These are phyloP conservation scores for Pandemis corylana DNA, from an alignment of 2,888 invertebrate species.

Conservation along the genomic window DNA sequence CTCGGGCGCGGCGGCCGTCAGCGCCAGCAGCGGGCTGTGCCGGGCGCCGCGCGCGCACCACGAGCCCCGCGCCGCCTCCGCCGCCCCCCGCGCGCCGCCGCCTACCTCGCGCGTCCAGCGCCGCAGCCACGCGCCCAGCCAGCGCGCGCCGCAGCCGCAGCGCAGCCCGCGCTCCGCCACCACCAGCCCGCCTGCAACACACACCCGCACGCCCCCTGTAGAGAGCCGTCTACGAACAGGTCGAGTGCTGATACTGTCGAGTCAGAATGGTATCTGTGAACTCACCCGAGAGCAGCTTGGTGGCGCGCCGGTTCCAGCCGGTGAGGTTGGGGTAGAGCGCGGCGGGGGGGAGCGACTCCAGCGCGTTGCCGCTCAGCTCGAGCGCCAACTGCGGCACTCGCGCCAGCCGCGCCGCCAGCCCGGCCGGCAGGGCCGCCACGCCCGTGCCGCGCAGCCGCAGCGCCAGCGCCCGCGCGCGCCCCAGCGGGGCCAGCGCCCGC, in stretches of 20 bases:
- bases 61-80: conserved; percentile 54
- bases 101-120: conserved; percentile 93
- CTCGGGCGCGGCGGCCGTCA: conserved; percentile 88
- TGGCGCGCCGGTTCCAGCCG: conserved; percentile 92
- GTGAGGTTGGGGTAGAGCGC: conserved; percentile 92
- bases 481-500: conserved; percentile 88
- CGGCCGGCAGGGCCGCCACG: conserved; percentile 89
- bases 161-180: conserved; percentile 91
- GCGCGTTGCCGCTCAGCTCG: conserved; percentile 90
- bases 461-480: conserved; percentile 88
- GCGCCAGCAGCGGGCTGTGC: conserved; percentile 82
- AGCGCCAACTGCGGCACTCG: conserved; percentile 90
- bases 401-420: conserved; percentile 88
- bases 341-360: conserved; percentile 89
- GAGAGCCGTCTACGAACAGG: too few relatives aligned
- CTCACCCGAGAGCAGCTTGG: conserved; percentile 90
- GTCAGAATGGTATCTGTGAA: neutral
- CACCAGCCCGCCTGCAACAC: conserved; percentile 88
- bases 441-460: conserved; percentile 89
- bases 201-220: neutral
- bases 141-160: conserved; percentile 93
- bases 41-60: conserved; percentile 60
- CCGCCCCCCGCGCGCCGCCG: conserved; percentile 81
- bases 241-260: neutral
- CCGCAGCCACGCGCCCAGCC: conserved; percentile 94